Evolutionary conservation across 2,113 vertebrate genomes (phyloP).

Genomic region (Emydocephalus ijimae): DNA sequence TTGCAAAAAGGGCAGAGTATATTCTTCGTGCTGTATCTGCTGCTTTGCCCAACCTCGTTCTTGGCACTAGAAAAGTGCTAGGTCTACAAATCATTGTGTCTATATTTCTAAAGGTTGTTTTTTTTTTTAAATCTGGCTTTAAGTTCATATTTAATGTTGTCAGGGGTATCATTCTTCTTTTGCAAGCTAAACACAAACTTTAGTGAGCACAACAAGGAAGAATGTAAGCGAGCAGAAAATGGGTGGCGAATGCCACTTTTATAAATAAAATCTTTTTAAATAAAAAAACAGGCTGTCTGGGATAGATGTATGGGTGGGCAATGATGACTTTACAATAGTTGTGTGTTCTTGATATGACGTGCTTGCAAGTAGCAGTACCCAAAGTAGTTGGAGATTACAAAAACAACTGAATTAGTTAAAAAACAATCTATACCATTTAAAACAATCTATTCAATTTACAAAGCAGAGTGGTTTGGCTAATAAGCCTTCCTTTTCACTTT

Average conservation of each 20-base stretch:
- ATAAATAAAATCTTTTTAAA: constrained; percentile 27
- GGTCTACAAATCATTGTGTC: constrained; percentile 62
- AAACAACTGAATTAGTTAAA: not conserved
- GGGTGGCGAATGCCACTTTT: constrained; percentile 25
- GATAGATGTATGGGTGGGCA: not conserved
- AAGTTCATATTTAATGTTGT: constrained; percentile 56
- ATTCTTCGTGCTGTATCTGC: constrained; percentile 43
- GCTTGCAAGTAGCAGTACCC: not conserved
- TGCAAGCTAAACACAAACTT: not conserved
- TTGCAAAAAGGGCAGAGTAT: not conserved
- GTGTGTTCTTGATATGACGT: not conserved
- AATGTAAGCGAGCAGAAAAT: constrained; percentile 39
- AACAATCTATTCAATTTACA: not conserved
- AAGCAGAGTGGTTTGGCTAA: not conserved
- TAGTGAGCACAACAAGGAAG: not conserved
- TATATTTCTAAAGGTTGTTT: constrained; percentile 53
- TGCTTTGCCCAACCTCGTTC: constrained; percentile 59
- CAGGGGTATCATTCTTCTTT: constrained; percentile 39
- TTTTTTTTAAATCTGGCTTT: constrained; percentile 38
- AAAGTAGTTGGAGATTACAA: not conserved
- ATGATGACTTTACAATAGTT: not conserved
- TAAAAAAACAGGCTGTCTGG: not conserved
- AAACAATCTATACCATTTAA: too few species aligned
- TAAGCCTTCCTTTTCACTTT: not conserved
- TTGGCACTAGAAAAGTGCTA: constrained; percentile 48